phyloP scores from a whole-genome alignment of 2,888 invertebrate genomes.

The Philereme vetulata region DNA sequence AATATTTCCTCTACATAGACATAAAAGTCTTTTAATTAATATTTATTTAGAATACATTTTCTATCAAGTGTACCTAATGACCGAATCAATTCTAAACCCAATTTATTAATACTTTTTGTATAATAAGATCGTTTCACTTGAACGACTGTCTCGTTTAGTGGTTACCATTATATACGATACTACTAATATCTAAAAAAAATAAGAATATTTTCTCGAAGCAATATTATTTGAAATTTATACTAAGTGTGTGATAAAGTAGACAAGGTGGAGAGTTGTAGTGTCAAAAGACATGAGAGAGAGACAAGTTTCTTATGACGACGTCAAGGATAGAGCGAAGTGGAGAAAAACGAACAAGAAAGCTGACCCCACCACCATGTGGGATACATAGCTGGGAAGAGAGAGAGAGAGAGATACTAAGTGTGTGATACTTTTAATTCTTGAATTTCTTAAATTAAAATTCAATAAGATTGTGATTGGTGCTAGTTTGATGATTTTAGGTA shows the following conservation, averaged over 20 bases:
- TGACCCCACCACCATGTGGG: too few species aligned
- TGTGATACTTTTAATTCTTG: too few species aligned
- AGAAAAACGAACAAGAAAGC: too few species aligned
- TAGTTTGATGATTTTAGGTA: too few species aligned
- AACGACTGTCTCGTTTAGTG: constrained; percentile 17
- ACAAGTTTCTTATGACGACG: too few species aligned
- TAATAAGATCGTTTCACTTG: constrained; percentile 26
- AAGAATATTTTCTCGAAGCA: constrained; percentile 3
- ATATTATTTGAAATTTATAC: constrained; percentile 10
- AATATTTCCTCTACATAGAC: constrained; percentile 46
- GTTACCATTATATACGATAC: constrained; percentile 7
- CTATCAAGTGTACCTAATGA: constrained; percentile 38
- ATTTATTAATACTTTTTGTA: constrained; percentile 30
- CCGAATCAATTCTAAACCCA: constrained; percentile 41
- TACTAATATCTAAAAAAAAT: constrained; percentile 9
- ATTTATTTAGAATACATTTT: constrained; percentile 50
- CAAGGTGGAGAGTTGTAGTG: too few species aligned
- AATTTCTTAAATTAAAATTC: too few species aligned
- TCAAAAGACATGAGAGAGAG: too few species aligned
- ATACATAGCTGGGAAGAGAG: too few species aligned
- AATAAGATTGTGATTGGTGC: too few species aligned
- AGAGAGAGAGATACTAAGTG: constrained; percentile 12
- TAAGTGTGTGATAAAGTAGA: constrained; percentile 1
- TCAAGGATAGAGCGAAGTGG: too few species aligned
- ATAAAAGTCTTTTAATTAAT: constrained; percentile 46